Conservation (phyloP, 2,888 invertebrate species). For the Morpho helenor region DNA sequence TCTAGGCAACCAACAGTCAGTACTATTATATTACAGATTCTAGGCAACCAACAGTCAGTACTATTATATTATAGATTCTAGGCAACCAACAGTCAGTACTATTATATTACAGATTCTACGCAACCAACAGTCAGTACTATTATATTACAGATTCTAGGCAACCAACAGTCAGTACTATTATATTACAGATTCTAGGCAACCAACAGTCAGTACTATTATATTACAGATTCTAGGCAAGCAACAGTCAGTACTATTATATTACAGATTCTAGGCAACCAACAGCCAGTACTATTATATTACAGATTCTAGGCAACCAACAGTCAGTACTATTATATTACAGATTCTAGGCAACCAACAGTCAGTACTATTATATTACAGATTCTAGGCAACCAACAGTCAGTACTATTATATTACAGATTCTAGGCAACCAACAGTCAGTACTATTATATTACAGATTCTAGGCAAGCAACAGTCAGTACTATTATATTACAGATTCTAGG, state of each 20-base stretch:
- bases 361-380: too few relatives aligned
- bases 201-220: conserved; percentile 98
- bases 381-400: conserved; percentile 97
- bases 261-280: conserved; percentile 97
- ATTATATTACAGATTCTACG: conserved; percentile 96
- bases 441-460: too few relatives aligned
- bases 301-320: conserved; percentile 98
- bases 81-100: conserved; percentile 99
- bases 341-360: conserved; percentile 98
- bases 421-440: conserved; percentile 98
- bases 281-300: too few relatives aligned
- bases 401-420: too few relatives aligned
- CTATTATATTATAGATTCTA: too few relatives aligned
- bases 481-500: conserved; percentile 96
- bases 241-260: too few relatives aligned
- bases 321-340: too few relatives aligned
- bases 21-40: too few relatives aligned
- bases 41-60: conserved; percentile 98
- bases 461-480: conserved; percentile 99
- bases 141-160: conserved; percentile 95
- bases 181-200: conserved; percentile 96
- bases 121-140: conserved; percentile 98
- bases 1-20: conserved; percentile 97
- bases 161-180: conserved; percentile 98
- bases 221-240: conserved; percentile 98